A percentile compares a stretch with the other conserved stretches of the same genome.
These are phyloP conservation scores for Zingel zingel DNA, from an alignment of 2,113 vertebrate genomes.

Conservation along the genomic window DNA sequence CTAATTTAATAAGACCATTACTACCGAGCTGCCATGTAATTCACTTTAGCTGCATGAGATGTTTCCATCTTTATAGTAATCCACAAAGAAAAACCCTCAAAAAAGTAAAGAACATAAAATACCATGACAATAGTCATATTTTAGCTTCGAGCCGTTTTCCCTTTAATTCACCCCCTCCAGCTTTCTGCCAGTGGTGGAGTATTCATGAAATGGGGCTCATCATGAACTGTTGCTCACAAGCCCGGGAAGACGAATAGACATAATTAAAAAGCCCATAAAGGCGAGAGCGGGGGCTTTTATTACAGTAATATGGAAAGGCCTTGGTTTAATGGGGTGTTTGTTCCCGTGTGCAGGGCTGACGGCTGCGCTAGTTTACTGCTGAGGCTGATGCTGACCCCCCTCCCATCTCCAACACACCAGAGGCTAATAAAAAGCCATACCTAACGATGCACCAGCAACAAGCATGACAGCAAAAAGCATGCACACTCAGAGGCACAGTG, in stretches of 20 bases:
- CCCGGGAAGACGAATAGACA: conserved; percentile 81
- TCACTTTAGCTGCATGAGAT: conserved; percentile 36
- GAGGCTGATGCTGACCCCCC: conserved; percentile 38
- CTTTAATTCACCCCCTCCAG: conserved; percentile 59
- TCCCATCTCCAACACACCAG: conserved; percentile 44
- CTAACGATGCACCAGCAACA: conserved; percentile 68
- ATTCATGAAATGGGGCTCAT: conserved; percentile 70
- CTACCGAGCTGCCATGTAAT: conserved; percentile 15
- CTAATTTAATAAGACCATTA: conserved; percentile 52
- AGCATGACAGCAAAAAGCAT: conserved; percentile 49
- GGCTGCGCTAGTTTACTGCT: conserved; percentile 60
- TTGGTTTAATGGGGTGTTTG: conserved; percentile 81
- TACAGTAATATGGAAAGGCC: conserved; percentile 79
- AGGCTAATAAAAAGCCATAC: conserved; percentile 73
- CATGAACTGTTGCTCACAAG: conserved; percentile 74
- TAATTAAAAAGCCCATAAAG: conserved; percentile 85
- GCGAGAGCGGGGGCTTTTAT: conserved; percentile 75
- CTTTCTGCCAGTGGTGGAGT: conserved; percentile 50
- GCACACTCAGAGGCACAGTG: conserved; percentile 15
- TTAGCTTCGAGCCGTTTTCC: conserved; percentile 51
- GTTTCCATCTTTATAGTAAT: conserved; percentile 37
- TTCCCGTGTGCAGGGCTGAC: conserved; percentile 67
- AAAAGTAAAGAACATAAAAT: conserved; percentile 19
- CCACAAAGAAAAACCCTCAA: conserved; percentile 9
- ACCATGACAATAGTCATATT: conserved; percentile 59